A percentile compares a stretch with the other conserved stretches of the same genome.
These are phyloP conservation scores for Gymnocheta viridis DNA, from an alignment of 2,888 invertebrate species.

Conservation along the genomic window DNA sequence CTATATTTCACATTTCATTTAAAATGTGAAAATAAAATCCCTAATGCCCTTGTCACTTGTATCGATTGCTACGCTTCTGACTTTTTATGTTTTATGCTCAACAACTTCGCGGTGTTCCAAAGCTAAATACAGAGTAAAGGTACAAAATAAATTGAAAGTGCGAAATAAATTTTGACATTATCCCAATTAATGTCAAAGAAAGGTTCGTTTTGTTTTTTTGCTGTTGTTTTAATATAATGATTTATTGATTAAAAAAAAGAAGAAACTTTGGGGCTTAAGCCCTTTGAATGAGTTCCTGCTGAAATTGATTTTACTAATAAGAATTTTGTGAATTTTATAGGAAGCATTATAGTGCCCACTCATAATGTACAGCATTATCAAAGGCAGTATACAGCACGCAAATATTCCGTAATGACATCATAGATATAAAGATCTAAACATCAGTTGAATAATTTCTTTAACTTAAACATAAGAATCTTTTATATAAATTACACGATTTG, in stretches of 20 bases:
- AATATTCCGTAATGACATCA: slow-evolving; percentile 80
- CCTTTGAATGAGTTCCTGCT: slow-evolving; percentile 1
- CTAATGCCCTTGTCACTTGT: background rate
- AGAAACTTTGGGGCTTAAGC: slow-evolving; percentile 6
- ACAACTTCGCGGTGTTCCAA: slow-evolving; percentile 15
- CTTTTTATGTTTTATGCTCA: background rate
- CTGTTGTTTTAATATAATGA: slow-evolving; percentile 18
- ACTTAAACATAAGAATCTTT: slow-evolving; percentile 39
- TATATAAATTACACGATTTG: slow-evolving; percentile 38
- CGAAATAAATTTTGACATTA: slow-evolving; percentile 47
- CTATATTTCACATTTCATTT: too few species aligned
- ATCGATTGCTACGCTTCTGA: slow-evolving; percentile 1
- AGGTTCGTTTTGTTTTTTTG: slow-evolving; percentile 17
- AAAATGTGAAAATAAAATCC: too few species aligned
- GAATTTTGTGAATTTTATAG: slow-evolving; percentile 66
- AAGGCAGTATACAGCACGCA: slow-evolving; percentile 81
- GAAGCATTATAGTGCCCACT: slow-evolving; percentile 68
- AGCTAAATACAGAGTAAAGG: slow-evolving; percentile 39
- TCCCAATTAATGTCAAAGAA: slow-evolving; percentile 47
- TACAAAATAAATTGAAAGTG: slow-evolving; percentile 48
- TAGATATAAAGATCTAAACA: slow-evolving; percentile 68
- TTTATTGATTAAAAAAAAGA: slow-evolving; percentile 48
- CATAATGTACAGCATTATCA: slow-evolving; percentile 82
- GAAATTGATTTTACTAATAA: slow-evolving; percentile 53
- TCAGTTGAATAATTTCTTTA: background rate